Conservation (phyloP, 2,113 vertebrate genomes). For the Nerophis ophidion region DNA sequence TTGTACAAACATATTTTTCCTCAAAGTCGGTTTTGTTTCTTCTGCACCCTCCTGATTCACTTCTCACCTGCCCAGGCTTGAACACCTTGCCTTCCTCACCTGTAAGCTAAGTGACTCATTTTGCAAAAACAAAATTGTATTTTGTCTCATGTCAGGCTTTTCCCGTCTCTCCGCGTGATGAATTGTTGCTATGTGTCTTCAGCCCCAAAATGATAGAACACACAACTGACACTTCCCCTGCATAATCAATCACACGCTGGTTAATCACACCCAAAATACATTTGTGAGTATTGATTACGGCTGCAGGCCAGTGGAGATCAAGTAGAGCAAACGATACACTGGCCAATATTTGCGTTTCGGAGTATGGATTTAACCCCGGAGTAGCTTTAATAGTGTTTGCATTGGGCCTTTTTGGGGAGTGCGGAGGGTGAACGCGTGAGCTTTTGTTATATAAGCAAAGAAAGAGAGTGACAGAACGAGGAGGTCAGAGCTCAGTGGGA, state of each 20-base stretch:
- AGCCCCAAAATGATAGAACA: background rate
- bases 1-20: too few species aligned
- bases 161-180: slow-evolving; percentile 25
- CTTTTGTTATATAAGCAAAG: slow-evolving; percentile 26
- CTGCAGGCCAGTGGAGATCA: slow-evolving; percentile 13
- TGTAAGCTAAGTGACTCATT: slow-evolving; percentile 6
- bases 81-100: slow-evolving; percentile 20
- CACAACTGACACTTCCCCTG: slow-evolving; percentile 2
- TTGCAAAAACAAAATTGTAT: slow-evolving; percentile 17
- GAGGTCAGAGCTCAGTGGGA: slow-evolving; percentile 2
- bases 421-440: background rate
- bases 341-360: background rate
- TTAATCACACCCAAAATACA: slow-evolving; percentile 30
- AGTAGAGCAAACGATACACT: slow-evolving; percentile 10
- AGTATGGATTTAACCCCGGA: slow-evolving; percentile 1
- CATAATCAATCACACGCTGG: slow-evolving; percentile 37
- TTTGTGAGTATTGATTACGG: slow-evolving; percentile 33
- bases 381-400: background rate
- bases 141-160: background rate
- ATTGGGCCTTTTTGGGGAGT: background rate
- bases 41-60: background rate
- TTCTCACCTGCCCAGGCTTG: slow-evolving; percentile 45
- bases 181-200: background rate
- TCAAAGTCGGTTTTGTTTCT: background rate
- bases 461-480: slow-evolving; percentile 13